Percentiles rank a stretch among this genome's conserved stretches.
Evolutionary conservation across 2,797 vertebrate genomes (phyloP).

Genomic region (Amblyraja radiata): DNA sequence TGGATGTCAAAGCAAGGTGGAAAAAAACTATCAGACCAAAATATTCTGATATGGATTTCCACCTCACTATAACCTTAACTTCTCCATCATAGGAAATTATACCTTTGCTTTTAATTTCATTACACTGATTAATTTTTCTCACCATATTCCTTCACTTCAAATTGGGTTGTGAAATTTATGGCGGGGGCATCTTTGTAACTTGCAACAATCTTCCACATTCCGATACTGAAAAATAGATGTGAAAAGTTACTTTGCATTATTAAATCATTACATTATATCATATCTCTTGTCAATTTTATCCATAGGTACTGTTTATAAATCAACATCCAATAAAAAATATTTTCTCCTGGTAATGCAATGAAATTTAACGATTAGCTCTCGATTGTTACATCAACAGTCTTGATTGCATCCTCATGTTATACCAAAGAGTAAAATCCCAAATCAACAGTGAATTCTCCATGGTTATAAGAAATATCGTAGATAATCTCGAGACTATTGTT

Average conservation of each 20-base stretch:
- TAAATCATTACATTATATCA: neutral
- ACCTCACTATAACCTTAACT: neutral
- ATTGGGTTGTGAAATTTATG: neutral
- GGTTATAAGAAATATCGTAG: no score
- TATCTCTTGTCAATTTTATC: neutral
- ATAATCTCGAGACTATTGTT: no score
- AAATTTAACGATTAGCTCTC: no score
- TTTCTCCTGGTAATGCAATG: neutral
- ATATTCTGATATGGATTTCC: neutral
- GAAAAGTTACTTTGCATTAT: neutral
- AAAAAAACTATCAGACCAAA: no score
- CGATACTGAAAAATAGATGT: neutral
- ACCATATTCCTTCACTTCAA: slow-evolving; percentile 33
- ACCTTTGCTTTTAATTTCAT: neutral
- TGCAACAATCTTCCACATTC: slow-evolving; percentile 3
- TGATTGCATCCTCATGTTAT: no score
- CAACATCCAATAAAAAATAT: neutral
- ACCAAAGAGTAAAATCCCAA: no score
- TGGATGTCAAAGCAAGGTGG: no score
- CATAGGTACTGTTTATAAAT: neutral
- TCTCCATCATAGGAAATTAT: neutral
- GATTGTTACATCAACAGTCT: no score
- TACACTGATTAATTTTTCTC: neutral
- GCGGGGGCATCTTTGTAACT: neutral
- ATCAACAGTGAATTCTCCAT: no score